Evolutionary conservation across 2,888 invertebrate species (phyloP).

Genomic region (Falcaria lacertinaria): DNA sequence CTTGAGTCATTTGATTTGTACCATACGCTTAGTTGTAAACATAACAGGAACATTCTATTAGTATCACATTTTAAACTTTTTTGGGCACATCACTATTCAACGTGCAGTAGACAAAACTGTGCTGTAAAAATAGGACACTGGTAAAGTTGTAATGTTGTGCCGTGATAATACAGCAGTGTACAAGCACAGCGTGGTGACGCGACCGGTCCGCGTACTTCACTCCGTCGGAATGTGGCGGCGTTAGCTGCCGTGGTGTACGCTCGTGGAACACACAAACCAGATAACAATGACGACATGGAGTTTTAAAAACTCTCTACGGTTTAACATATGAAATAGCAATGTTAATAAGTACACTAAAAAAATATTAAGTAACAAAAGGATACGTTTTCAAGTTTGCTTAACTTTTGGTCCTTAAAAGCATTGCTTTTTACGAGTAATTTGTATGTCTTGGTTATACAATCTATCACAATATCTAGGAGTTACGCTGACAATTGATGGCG

Average conservation of each 20-base stretch:
- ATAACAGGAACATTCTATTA: constrained; percentile 21
- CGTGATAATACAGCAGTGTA: constrained; percentile 26
- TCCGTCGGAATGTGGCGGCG: constrained; percentile 42
- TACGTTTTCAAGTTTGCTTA: too few species aligned
- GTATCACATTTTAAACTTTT: constrained; percentile 30
- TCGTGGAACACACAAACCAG: background rate
- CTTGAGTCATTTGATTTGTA: constrained; percentile 60
- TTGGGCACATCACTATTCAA: constrained; percentile 12
- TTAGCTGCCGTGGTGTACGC: background rate
- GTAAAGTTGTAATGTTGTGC: constrained; percentile 42
- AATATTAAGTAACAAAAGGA: too few species aligned
- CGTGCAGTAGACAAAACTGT: constrained; percentile 5
- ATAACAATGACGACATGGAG: background rate
- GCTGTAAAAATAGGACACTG: constrained; percentile 28
- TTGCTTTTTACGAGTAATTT: too few species aligned
- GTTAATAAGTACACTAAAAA: too few species aligned
- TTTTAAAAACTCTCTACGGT: background rate
- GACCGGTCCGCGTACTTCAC: constrained; percentile 47
- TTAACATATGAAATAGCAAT: too few species aligned
- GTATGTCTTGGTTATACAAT: too few species aligned
- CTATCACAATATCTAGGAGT: too few species aligned
- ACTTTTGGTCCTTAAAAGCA: too few species aligned
- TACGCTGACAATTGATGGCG: too few species aligned
- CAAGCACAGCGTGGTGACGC: constrained; percentile 31
- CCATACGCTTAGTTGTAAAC: constrained; percentile 38